phyloP scores from a whole-genome alignment of 2,888 invertebrate species.

The Eledona agricola region DNA sequence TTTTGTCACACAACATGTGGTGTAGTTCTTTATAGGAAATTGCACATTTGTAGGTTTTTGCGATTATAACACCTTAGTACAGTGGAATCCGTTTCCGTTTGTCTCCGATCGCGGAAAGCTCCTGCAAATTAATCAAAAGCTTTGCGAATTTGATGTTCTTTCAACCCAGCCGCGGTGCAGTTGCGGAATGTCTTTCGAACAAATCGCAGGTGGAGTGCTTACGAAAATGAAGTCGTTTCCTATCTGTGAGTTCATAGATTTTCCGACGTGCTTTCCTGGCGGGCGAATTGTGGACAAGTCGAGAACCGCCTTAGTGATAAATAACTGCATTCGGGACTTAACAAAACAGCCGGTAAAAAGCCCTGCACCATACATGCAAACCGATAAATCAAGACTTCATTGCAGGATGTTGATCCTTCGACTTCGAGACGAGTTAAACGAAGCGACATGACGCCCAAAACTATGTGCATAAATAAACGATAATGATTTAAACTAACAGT shows the following conservation, averaged over 20 bases:
- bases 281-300: not conserved
- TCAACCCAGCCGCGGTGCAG: slow-evolving; percentile 50
- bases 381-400: slow-evolving; percentile 24
- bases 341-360: slow-evolving; percentile 32
- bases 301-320: slow-evolving; percentile 7
- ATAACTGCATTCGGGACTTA: slow-evolving; percentile 27
- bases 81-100: slow-evolving; percentile 60
- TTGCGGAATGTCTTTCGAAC: slow-evolving; percentile 42
- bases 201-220: too few species aligned
- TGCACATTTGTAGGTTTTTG: slow-evolving; percentile 60
- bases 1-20: not conserved
- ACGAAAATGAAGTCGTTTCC: too few species aligned
- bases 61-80: slow-evolving; percentile 56
- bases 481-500: slow-evolving; percentile 14
- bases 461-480: slow-evolving; percentile 30
- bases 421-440: slow-evolving; percentile 13
- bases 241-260: too few species aligned
- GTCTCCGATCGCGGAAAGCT: not conserved
- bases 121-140: not conserved
- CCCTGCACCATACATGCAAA: slow-evolving; percentile 17
- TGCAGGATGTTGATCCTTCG: slow-evolving; percentile 21
- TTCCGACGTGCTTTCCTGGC: slow-evolving; percentile 61
- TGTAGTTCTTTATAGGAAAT: slow-evolving; percentile 9
- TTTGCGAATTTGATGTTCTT: slow-evolving; percentile 1
- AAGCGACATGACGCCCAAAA: slow-evolving; percentile 19